Evolutionary conservation across 2,113 vertebrate genomes (phyloP), one percentile per base, ranked within the genome.

Genomic region (Chaetodon trifascialis): DNA sequence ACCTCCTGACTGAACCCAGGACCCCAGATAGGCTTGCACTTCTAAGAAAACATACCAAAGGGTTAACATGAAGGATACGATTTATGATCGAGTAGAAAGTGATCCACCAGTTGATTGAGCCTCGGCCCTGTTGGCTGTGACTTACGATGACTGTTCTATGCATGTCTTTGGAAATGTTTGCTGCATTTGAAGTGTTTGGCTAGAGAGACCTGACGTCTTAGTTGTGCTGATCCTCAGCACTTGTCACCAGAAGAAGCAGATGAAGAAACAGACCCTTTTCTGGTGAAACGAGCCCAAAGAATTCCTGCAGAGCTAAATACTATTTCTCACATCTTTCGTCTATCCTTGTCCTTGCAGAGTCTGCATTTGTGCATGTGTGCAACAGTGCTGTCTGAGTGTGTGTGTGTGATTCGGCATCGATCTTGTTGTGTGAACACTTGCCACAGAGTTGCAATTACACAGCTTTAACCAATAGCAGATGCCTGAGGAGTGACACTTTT

Each of bases 401-500:
- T 76, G 68, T 30, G 47, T 55, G 36, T 72, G 62, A 55, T 60
- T 66, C 49, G n/a, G 42, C 76, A 62, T 90, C 34, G 34, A 73
- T 83, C 54, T 83, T 86, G 65, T 71, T 84, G 85, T 74, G 67
- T 91, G 81, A 79, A 88, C 73, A 83, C 81, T 86, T 73, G 81
- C 93, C 86, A 76, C 85, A 84, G 81, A 82, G 70, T 87, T 84
- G 76, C 85, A 76, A 40, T 75, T 86, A 92, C 82, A 93, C 67
- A 40, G 66, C 76, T 85, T 81, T 93, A 95, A 94, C 79, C 52
- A 82, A 71, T 72, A 93, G 78, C 94, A 94, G 91, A 95, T 94
- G 93, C 76, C 72, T 58, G 79, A 66, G 69, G 73, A 91, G 79
- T 68, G 85, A 90, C 85, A 79, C 79, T 85, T 76, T 62, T 84